These are phyloP conservation scores for Pagetopsis macropterus DNA, from an alignment of 2,797 vertebrate species.

Conservation along the genomic window DNA sequence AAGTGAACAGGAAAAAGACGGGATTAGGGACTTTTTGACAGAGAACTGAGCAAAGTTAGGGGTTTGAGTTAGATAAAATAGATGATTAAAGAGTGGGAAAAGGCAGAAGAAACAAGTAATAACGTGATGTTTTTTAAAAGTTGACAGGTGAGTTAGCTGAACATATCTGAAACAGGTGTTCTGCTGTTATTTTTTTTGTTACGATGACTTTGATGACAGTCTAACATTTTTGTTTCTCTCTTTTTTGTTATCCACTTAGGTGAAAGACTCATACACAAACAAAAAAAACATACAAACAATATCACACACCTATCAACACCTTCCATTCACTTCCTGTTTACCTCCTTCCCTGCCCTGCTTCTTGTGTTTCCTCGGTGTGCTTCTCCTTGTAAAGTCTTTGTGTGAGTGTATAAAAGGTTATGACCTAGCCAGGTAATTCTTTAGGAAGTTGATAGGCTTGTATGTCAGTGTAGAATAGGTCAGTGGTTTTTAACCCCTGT, in stretches of 20 bases:
- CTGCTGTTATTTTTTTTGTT: slow-evolving; percentile 25
- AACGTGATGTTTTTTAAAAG: slow-evolving; percentile 1
- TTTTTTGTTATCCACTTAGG: slow-evolving; percentile 80
- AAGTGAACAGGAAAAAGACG: slow-evolving; percentile 40
- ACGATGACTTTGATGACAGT: slow-evolving; percentile 25
- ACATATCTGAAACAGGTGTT: slow-evolving; percentile 1
- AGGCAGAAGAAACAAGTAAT: not conserved
- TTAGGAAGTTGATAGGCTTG: slow-evolving; percentile 14
- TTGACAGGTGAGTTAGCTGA: slow-evolving; percentile 23
- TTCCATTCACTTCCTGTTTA: slow-evolving; percentile 23
- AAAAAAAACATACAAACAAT: slow-evolving; percentile 51
- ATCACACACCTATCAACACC: slow-evolving; percentile 50
- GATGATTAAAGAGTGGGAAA: not conserved
- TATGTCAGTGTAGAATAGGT: slow-evolving; percentile 13
- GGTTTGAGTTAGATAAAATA: slow-evolving; percentile 1
- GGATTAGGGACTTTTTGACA: not conserved
- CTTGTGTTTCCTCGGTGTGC: slow-evolving; percentile 52
- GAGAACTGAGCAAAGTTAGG: slow-evolving; percentile 11
- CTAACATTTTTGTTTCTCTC: slow-evolving; percentile 66
- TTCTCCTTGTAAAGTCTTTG: slow-evolving; percentile 14
- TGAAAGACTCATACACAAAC: slow-evolving; percentile 75
- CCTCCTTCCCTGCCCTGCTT: slow-evolving; percentile 49
- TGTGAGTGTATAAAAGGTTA: slow-evolving; percentile 19
- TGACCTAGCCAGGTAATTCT: slow-evolving; percentile 11
- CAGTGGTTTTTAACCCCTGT: slow-evolving; percentile 55